Base-by-base conservation (phyloP, 2,797 vertebrate genomes). In the Acestrorhynchus altus region DNA sequence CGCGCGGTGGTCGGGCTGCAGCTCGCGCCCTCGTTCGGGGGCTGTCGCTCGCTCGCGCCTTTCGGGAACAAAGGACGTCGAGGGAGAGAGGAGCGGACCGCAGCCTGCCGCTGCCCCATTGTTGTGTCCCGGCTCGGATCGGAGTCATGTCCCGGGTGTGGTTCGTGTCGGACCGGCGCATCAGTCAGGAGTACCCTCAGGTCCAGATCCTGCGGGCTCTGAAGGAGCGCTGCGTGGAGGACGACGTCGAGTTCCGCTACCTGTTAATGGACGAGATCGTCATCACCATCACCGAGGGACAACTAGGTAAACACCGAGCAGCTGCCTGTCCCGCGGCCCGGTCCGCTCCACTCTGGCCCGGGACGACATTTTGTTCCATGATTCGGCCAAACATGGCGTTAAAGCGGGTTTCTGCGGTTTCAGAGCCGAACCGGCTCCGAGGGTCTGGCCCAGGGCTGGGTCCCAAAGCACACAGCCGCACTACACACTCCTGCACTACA, bases 191-290 rank as follows among this genome's bases (percentile, higher is more conserved):
- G 88, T 96, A 97, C 57, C 96, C 96, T 26, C 95, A 97, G 86
- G 92, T 95, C 73, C 95, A 96, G 92, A 96, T 97, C 90, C 93
- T 95, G 67, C 93, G 95, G 87, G 96, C 96, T 3, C 91, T 97
- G 86, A 95, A 93, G 89, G 94, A 96, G 92, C 94, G 94, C 86
- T 96, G 96, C 89, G 91, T 83, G 65, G 95, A 96, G 79, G 95
- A 96, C 86, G 94, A 96, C 83, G 94, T 96, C 75, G 95, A 95
- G 82, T 97, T 97, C 93, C 93, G 95, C 83, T 93, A 93, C 35
- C 93, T 96, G 4, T 92, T 96, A 83, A 95, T 97, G 95, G 96
- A 97, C 87, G 94, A 97, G 86, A 94, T 97, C 83, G 96, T 96
- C 70, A 92, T 97, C 2, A 97, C 96, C 31, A 91, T 97, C 88